Evolutionary conservation across 2,797 vertebrate species (phyloP), one percentile per base, ranked within the genome.

Genomic region (Remorina albescens): DNA sequence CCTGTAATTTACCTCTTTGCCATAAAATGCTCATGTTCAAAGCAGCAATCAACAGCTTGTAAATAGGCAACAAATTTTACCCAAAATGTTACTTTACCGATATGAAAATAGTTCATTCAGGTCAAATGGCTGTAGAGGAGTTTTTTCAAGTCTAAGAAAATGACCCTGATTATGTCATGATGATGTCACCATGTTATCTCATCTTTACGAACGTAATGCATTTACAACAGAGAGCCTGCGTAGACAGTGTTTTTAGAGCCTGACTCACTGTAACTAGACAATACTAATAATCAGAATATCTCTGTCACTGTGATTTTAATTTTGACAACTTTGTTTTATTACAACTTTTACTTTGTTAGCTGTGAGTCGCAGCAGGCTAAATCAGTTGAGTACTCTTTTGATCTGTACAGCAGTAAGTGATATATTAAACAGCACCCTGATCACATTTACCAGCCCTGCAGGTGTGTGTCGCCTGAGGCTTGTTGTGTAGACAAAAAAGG

Each of bases 391-490:
- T 23, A 0, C 28, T 5, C 0, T 0, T 63, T 37, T 37, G 25
- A 55, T 25, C 16, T 39, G 23, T 3, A 19, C 18, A 44, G 61
- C 71, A 60, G 59, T 53, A 26, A 69, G 2, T 2, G 6, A 8
- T n/a, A n/a, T n/a, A n/a, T n/a, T 37, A 44, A 65, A 63, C 44
- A 51, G 55, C 19, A 46, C 53, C 55, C 58, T 11, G 34, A 61
- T 63, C 42, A 42, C 65, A 66, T 62, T 56, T 10, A 74, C 42
- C 1, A 42, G 2, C 57, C 46, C 16, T 0, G 11, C 62, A 53
- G 51, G 47, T 76, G 51, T 81, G 44, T 78, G 57, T 57, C 7
- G 11, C 47, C 16, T 16, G 34, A 65, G 18, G 18, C 30, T 7
- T n/a, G 13, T 76, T 4, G 1, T 51, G 8, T 4, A 26, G 37